Evolutionary conservation across 2,888 invertebrate genomes (phyloP), one percentile per base, ranked within the genome.

Genomic region (Mythimna albipuncta): DNA sequence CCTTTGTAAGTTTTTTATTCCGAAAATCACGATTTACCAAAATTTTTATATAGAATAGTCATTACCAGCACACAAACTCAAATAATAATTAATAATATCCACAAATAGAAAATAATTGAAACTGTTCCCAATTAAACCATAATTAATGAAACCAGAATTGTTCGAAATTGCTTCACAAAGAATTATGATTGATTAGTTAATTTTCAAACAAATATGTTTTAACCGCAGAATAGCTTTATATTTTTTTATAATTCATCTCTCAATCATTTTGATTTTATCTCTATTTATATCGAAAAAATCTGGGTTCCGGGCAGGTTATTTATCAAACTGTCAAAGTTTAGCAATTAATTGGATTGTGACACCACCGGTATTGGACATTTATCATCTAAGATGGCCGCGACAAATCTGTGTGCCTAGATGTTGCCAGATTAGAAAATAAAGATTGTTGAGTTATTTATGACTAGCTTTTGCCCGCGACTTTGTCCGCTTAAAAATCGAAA

Each of bases 271-370:
- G 41, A 72, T 67, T 72, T 68, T 7, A 58, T n/a, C 26, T 71
- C 19, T 69, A 64, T 61, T 79, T 68, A 44, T 63, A 57, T 69
- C 32, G 19, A 10, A 61, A 64, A 77, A 61, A 67, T 57, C 41
- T 44, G 26, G 66, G 21, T 44, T 69, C 7, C 19, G 21, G 47
- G 47, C 47, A 50, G 41, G 50, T 75, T 77, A 80, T 82, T 83
- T 75, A 83, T 81, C 83, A 83, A 70, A 64, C 63, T 81, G 83
- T 83, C 83, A 74, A 81, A 82, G 71, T 83, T 83, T 58, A 72
- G 74, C 72, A 65, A 82, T 82, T 77, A 83, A 83, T 80, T 77
- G 74, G 70, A 52, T 77, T 73, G 73, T 63, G 52, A 77, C 69
- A 73, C 65, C 62, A 78, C 54, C 54, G 71, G 52, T 76, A 82